Conservation (phyloP, 2,888 invertebrate species). For the Acanthosoma haemorrhoidale region DNA sequence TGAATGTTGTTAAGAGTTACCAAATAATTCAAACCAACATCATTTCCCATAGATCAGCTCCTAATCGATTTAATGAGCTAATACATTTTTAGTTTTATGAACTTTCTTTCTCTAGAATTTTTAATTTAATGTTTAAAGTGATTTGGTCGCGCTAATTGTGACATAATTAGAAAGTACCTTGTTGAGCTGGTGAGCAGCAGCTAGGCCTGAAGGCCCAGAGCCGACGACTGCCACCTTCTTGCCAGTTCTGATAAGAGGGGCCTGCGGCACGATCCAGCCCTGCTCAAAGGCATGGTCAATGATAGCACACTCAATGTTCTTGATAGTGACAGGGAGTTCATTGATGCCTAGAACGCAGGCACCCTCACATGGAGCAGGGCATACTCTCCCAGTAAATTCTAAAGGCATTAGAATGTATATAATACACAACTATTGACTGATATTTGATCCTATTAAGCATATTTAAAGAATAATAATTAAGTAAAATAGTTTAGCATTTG, state of each 20-base stretch:
- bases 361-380: conserved; percentile 97
- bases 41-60: too few species aligned
- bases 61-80: too few species aligned
- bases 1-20: too few species aligned
- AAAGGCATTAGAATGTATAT: conserved; percentile 31
- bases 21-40: too few species aligned
- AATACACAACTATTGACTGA: too few species aligned
- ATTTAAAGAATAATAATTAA: too few species aligned
- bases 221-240: conserved; percentile 86
- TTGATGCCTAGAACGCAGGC: conserved; percentile 95
- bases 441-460: too few species aligned
- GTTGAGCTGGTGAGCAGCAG: conserved; percentile 94
- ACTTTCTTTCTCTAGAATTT: too few species aligned
- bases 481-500: too few species aligned
- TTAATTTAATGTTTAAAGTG: too few species aligned
- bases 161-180: conserved; percentile 50
- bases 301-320: conserved; percentile 97
- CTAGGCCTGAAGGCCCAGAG: conserved; percentile 89
- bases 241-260: conserved; percentile 68
- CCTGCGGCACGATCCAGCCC: conserved; percentile 85
- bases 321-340: conserved; percentile 95
- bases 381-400: conserved; percentile 89
- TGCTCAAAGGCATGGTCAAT: conserved; percentile 96
- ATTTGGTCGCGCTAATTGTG: not conserved
- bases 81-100: too few species aligned